Conservation (phyloP, 2,113 vertebrate species). For the Coracopsis vasa region DNA sequence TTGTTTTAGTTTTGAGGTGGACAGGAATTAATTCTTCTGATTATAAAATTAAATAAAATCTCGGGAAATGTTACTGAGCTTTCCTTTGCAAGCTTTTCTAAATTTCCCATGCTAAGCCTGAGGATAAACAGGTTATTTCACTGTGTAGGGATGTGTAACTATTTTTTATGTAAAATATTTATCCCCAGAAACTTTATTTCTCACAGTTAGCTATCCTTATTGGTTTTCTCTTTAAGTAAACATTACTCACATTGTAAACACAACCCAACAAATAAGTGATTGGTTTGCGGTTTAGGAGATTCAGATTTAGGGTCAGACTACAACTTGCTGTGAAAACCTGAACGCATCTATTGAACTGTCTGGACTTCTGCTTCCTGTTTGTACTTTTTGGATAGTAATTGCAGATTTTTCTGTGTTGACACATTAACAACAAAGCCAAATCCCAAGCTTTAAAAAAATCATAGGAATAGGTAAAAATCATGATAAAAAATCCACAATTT, state of each 20-base stretch:
- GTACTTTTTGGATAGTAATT: background rate
- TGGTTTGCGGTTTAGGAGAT: background rate
- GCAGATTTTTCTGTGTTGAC: background rate
- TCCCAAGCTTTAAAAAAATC: background rate
- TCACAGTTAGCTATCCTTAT: background rate
- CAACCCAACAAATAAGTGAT: background rate
- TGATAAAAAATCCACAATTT: background rate
- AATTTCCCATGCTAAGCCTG: background rate
- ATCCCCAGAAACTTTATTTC: background rate
- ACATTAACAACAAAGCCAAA: background rate
- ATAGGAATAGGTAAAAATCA: background rate
- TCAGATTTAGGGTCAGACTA: background rate
- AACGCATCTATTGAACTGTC: background rate
- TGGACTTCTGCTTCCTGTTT: background rate
- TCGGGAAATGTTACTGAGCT: background rate
- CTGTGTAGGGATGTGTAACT: background rate
- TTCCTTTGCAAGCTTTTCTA: background rate
- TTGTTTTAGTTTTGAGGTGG: background rate
- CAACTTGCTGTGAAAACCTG: background rate
- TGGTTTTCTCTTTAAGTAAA: background rate
- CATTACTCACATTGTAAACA: background rate
- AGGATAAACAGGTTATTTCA: background rate
- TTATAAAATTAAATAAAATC: background rate
- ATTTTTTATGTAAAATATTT: background rate
- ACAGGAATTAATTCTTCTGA: background rate